These are phyloP conservation scores for Hypercompe scribonia DNA, from an alignment of 2,888 invertebrate genomes.

Conservation along the genomic window DNA sequence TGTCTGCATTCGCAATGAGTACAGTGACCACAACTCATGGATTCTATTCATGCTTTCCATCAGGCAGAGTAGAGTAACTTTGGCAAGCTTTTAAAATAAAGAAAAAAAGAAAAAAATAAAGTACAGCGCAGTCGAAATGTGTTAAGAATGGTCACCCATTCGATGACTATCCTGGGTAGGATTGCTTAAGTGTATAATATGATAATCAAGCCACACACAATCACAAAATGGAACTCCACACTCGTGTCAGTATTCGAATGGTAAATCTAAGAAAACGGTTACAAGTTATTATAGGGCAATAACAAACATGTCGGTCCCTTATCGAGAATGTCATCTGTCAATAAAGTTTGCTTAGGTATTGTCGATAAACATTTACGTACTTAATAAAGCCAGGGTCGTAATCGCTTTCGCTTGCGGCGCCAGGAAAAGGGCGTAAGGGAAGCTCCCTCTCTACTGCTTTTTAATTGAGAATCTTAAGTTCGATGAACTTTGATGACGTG, in stretches of 20 bases:
- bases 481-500: conserved; percentile 54
- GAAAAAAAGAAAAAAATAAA: no score
- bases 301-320: conserved; percentile 45
- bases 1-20: no score
- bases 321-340: conserved; percentile 71
- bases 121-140: background rate
- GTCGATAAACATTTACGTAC: conserved; percentile 64
- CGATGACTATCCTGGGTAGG: background rate
- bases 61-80: no score
- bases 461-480: conserved; percentile 69
- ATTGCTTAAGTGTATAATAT: background rate
- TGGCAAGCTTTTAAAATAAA: no score
- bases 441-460: conserved; percentile 55
- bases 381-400: conserved; percentile 63
- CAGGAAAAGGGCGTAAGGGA: conserved; percentile 57
- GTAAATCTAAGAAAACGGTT: conserved; percentile 42
- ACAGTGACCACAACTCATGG: no score
- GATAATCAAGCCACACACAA: background rate
- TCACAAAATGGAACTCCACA: background rate
- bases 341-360: conserved; percentile 71
- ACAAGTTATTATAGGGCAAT: conserved; percentile 39
- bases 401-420: conserved; percentile 71
- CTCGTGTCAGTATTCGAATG: conserved; percentile 5
- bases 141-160: background rate
- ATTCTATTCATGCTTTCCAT: no score